These are phyloP conservation scores for Apoderus coryli DNA, from an alignment of 2,888 invertebrate genomes.

Conservation along the genomic window DNA sequence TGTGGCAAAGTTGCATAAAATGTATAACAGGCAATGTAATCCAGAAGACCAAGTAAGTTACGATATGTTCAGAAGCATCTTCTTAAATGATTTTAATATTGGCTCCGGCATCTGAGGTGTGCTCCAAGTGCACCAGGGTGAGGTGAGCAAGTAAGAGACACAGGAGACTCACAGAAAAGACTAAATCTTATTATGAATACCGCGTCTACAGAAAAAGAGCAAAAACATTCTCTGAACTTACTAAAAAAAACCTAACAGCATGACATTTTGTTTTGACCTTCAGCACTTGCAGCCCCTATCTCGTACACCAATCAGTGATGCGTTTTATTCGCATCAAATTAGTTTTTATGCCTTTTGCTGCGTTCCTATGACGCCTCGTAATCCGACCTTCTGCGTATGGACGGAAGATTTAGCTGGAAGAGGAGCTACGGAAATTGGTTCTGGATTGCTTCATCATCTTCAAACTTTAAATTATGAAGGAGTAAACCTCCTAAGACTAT, in stretches of 20 bases:
- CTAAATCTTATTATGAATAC: conserved; percentile 9
- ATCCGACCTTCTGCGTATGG: conserved; percentile 15
- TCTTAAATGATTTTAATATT: too few relatives aligned
- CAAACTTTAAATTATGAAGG: too few relatives aligned
- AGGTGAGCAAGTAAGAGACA: conserved; percentile 9
- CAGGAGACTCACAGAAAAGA: conserved; percentile 9
- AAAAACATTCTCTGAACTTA: conserved; percentile 13
- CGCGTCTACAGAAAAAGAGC: conserved; percentile 15
- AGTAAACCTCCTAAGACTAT: too few relatives aligned
- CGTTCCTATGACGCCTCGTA: conserved; percentile 9
- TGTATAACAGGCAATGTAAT: too few relatives aligned
- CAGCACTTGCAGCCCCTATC: conserved; percentile 18
- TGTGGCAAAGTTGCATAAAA: too few relatives aligned
- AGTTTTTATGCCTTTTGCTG: conserved; percentile 15
- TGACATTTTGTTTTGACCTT: conserved; percentile 16
- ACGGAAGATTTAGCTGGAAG: conserved; percentile 10
- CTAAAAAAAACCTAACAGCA: conserved; percentile 12
- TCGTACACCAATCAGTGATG: conserved; percentile 15
- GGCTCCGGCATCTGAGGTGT: conserved; percentile 15
- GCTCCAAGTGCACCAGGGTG: conserved; percentile 12
- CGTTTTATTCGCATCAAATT: conserved; percentile 16
- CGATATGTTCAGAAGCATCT: too few relatives aligned
- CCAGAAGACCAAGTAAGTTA: too few relatives aligned
- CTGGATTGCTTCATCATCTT: too few relatives aligned
- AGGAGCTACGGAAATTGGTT: too few relatives aligned